These are phyloP conservation scores for Pitangus sulphuratus DNA, from an alignment of 2,797 vertebrate species.

Conservation along the genomic window DNA sequence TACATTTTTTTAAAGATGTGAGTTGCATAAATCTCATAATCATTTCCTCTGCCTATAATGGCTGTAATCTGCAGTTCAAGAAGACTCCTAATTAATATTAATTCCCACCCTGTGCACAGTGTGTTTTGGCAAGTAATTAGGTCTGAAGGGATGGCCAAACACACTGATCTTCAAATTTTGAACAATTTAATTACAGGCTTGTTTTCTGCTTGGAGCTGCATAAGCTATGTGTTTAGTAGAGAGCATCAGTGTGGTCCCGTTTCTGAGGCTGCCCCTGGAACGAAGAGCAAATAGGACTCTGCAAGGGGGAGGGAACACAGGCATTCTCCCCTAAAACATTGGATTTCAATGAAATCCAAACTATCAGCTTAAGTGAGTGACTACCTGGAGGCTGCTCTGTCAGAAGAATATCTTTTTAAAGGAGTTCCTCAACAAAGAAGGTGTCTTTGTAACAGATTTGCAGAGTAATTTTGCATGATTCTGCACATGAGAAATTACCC, in stretches of 20 bases:
- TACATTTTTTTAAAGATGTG: conserved; percentile 33
- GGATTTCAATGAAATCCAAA: background rate
- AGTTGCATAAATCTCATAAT: conserved; percentile 47
- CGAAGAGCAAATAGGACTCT: background rate
- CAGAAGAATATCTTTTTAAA: background rate
- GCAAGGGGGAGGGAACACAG: background rate
- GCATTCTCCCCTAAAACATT: background rate
- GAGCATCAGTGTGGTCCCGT: background rate
- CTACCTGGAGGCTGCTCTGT: background rate
- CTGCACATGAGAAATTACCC: background rate
- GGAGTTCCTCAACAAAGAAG: background rate
- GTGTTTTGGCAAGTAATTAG: conserved; percentile 67
- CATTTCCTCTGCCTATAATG: conserved; percentile 50
- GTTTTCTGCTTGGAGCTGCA: conserved; percentile 37
- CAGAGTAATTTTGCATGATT: background rate
- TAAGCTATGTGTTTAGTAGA: background rate
- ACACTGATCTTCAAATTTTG: conserved; percentile 56
- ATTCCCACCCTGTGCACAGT: conserved; percentile 20
- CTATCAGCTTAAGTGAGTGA: background rate
- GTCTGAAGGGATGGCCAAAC: conserved; percentile 61
- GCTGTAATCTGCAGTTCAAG: conserved; percentile 46
- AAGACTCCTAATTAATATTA: conserved; percentile 67
- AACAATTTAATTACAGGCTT: conserved; percentile 68
- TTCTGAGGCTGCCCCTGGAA: background rate
- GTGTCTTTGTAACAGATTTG: background rate